Conservation (phyloP, 2,797 vertebrate genomes). For the Myotis myotis region DNA sequence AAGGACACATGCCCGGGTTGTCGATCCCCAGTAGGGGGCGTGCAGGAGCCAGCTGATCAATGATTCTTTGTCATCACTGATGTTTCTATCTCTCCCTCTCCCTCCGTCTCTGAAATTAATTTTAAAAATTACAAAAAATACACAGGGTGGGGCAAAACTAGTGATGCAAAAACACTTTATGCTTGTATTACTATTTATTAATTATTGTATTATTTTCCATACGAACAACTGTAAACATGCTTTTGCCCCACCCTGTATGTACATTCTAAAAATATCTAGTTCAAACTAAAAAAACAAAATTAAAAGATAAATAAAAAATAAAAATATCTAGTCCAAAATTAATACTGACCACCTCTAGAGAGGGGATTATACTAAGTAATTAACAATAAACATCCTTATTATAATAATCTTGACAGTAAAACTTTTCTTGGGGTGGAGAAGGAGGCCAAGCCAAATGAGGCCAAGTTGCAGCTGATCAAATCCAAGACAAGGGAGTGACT, state of each 20-base stretch:
- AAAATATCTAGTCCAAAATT: background rate
- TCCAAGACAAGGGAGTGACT: background rate
- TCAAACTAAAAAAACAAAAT: background rate
- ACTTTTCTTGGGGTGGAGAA: background rate
- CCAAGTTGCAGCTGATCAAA: background rate
- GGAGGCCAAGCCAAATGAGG: background rate
- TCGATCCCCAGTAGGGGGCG: too few species aligned
- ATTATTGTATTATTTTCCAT: too few species aligned
- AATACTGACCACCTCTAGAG: background rate
- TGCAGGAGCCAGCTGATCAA: too few species aligned
- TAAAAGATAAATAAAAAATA: background rate
- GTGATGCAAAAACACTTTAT: too few species aligned
- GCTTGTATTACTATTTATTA: too few species aligned
- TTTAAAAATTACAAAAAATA: background rate
- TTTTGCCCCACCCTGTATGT: background rate
- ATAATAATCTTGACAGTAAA: constrained; percentile 17
- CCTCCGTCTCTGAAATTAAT: background rate
- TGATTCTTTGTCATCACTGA: too few species aligned
- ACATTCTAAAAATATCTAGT: background rate
- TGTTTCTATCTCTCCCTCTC: too few species aligned
- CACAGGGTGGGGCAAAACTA: background rate
- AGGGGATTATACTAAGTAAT: background rate
- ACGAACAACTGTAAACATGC: too few species aligned
- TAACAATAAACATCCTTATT: constrained; percentile 3
- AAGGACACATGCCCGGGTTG: too few species aligned